Evolutionary conservation across 2,888 invertebrate species (phyloP), one percentile per base, ranked within the genome.

Genomic region (Shargacucullia verbasci): DNA sequence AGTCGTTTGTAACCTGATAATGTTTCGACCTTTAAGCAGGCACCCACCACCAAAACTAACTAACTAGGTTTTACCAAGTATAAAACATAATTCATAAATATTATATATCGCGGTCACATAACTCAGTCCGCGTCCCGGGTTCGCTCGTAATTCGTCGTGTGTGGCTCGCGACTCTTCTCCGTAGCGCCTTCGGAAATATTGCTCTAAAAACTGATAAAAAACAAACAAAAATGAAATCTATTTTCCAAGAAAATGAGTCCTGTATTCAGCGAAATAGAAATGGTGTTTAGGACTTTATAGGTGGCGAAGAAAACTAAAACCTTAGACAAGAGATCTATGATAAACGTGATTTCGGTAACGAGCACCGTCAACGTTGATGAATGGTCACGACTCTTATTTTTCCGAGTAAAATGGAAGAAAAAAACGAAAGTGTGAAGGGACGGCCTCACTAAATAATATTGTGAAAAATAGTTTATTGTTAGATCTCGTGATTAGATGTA

Each of bases 311-410:
- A 80, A 86, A 80, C 82, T 87, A 89, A 89, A 89, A 87, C 89
- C 91, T 91, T 90, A 90, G 90, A 91, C 90, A 87, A 91, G 92
- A 92, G 92, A 92, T 92, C 89, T 91, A 92, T 91, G 92, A 92
- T 91, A 90, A 91, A 90, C 91, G 89, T 90, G 92, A 91, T 92
- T 93, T 92, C 78, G 87, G 92, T 92, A 93, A 93, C 93, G 88
- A 92, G 92, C 82, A 81, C 78, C 80, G 70, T 78, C 77, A 86
- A 81, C 84, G 81, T 82, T 91, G 93, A 93, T 91, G 84, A 84
- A 93, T 89, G 83, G 70, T 78, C 83, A 79, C 81, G 87, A 86
- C 85, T 88, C 82, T 88, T 88, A 88, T 90, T 89, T 90, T 91
- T 90, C 87, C 82, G 74, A 81, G 82, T 80, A 85, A 82, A 83